Base-by-base conservation (phyloP, 1,140 invertebrate species). In the Odontomachus brunneus region DNA sequence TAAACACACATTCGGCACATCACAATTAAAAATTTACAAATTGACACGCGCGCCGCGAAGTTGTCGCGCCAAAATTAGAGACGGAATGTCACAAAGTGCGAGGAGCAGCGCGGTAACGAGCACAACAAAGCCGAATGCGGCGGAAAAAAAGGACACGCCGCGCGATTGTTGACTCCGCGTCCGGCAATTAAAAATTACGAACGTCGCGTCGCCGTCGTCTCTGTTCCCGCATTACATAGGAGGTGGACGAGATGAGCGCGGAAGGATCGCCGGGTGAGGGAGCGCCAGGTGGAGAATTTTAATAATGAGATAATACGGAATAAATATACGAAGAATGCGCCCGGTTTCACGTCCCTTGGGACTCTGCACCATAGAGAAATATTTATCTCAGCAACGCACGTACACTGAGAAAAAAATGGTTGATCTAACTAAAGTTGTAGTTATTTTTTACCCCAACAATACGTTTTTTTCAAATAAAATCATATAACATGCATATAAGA, bases 1-100 rank as follows among this genome's bases (percentile, higher is more conserved):
- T 11, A 11, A n/a, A n/a, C n/a, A n/a, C 9, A 5, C 9, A 11
- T 44, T 44, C 38, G 49, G 53, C 29, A n/a, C n/a, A 33, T 29
- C 71, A 57, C 26, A 78, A 78, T 78, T 78, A 80, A 69, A 80
- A 80, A 48, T 48, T 80, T 80, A 38, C 57, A 29, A 59, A 71
- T 80, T 80, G 51, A 44, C 38, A 44, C 38, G 53, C 24, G 19
- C 49, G 11, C n/a, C 3, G 14, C 33, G n/a, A 69, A 57, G 22
- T 24, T 38, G 60, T 66, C 62, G 5, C n/a, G 29, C 19, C 14
- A 19, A 80, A 80, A 65, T 59, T 57, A 29, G 49, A 44, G 19
- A 29, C 24, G 24, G 44, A 59, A 57, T 17, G 63, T 80, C 55
- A 49, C 22, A 19, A 78, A 29, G 33, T 14, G 67, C 14, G 63